Conservation (phyloP, 2,113 vertebrate species). For the Isurus oxyrinchus region DNA sequence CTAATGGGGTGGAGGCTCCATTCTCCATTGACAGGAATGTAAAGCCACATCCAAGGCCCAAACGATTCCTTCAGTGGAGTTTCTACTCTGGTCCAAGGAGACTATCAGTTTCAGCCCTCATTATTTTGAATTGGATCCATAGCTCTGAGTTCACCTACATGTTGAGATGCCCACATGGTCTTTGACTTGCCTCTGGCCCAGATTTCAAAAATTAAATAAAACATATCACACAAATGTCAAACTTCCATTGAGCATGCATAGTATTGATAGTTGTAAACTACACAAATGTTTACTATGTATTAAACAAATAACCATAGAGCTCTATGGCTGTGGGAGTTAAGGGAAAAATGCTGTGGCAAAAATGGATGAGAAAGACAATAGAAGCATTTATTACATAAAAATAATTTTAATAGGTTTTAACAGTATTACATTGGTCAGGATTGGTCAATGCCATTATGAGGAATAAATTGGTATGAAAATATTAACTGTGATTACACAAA, state of each 20-base stretch:
- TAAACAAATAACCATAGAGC: not conserved
- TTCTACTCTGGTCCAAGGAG: too few species aligned
- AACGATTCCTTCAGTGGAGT: too few species aligned
- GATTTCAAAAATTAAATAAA: not conserved
- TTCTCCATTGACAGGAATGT: too few species aligned
- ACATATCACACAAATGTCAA: not conserved
- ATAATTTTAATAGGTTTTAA: not conserved
- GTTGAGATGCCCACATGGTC: too few species aligned
- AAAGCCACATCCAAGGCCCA: too few species aligned
- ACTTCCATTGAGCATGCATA: not conserved
- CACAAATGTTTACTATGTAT: not conserved
- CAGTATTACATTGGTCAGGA: not conserved
- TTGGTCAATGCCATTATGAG: not conserved
- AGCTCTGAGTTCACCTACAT: too few species aligned
- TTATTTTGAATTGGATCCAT: too few species aligned
- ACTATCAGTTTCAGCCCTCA: too few species aligned
- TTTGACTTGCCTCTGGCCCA: too few species aligned
- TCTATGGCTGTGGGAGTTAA: not conserved
- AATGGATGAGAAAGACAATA: not conserved
- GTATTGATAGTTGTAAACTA: not conserved
- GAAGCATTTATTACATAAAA: not conserved
- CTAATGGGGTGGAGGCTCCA: too few species aligned
- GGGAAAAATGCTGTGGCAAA: not conserved
- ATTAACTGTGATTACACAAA: not conserved
- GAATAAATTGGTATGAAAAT: not conserved